Evolutionary conservation across 2,888 invertebrate genomes (phyloP), one percentile per base, ranked within the genome.

Genomic region (Eupithecia subumbrata): DNA sequence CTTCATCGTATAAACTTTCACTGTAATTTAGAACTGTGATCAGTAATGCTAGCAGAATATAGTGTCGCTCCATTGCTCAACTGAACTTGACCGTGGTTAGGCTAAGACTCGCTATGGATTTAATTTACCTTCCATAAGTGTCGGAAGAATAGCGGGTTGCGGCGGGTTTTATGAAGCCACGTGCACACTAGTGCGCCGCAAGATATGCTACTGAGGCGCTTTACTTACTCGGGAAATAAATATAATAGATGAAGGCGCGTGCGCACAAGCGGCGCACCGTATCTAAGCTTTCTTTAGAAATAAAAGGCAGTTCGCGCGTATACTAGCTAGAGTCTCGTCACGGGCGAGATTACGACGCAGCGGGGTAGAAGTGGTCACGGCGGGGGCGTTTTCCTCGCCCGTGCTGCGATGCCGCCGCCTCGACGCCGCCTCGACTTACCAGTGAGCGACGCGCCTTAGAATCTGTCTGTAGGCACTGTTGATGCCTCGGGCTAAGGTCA

Each of bases 1-100:
- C 87, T 43, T 87, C 86, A 68, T 86, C 77, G 72, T 81, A 72
- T 14, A 30, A 66, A 69, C 40, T 69, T 7, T 74, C 76, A 71
- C 76, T 81, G 60, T 75, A 72, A 77, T 76, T 74, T 52, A 79
- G 66, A 71, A 75, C 77, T 12, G 52, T 71, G 30, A 74, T 71
- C 34, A 80, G 72, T 66, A 81, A 22, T 56, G 67, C 48, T n/a
- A 77, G 69, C 30, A 79, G 72, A 66, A 76, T 45, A 75, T 74
- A 40, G 4, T 63, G 60, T 71, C 9, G 66, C 74, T 77, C 48
- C 82, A 82, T 82, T 71, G 78, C 71, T 69, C 34, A 66, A 76
- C 82, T 83, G 83, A 73, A 81, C 86, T 82, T 82, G 83, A 66
- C 83, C 82, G 84, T 82, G 82, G 68, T 14, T 68, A 25, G 43